These are phyloP conservation scores for Galagoides demidoff DNA, from an alignment of 2,797 vertebrate genomes.

Conservation along the genomic window DNA sequence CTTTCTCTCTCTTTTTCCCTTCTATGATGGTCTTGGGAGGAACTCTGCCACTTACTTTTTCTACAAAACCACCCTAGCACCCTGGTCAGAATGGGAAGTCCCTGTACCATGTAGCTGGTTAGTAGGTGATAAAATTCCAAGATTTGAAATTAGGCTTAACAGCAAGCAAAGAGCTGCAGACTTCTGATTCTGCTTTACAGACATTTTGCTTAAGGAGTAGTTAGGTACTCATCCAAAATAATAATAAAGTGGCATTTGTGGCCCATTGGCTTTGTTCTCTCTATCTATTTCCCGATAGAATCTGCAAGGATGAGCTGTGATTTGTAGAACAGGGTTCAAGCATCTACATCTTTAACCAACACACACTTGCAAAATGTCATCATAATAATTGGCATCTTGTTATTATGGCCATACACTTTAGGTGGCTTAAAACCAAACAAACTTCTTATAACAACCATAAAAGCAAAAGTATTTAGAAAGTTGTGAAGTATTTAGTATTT, in stretches of 20 bases:
- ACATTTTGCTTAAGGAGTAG: not conserved
- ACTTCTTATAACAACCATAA: not conserved
- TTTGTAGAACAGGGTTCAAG: not conserved
- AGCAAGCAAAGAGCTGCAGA: not conserved
- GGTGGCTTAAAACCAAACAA: not conserved
- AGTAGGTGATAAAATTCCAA: not conserved
- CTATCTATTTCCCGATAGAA: not conserved
- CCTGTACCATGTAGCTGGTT: too few species aligned
- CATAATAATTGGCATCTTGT: not conserved
- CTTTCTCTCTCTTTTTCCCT: not conserved
- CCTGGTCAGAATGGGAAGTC: not conserved
- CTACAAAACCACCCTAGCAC: not conserved
- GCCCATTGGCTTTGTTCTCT: not conserved
- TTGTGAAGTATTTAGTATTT: too few species aligned
- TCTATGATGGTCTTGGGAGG: not conserved
- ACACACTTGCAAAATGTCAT: slow-evolving; percentile 18
- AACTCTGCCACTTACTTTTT: not conserved
- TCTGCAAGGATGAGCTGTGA: not conserved
- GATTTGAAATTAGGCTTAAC: not conserved
- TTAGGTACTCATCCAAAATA: not conserved
- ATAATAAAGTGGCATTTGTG: not conserved
- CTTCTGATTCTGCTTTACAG: not conserved
- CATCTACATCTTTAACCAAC: not conserved
- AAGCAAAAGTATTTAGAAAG: slow-evolving; percentile 37
- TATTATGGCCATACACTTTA: not conserved